Conservation (phyloP, 2,113 vertebrate genomes). For the Hemichromis elongatus region DNA sequence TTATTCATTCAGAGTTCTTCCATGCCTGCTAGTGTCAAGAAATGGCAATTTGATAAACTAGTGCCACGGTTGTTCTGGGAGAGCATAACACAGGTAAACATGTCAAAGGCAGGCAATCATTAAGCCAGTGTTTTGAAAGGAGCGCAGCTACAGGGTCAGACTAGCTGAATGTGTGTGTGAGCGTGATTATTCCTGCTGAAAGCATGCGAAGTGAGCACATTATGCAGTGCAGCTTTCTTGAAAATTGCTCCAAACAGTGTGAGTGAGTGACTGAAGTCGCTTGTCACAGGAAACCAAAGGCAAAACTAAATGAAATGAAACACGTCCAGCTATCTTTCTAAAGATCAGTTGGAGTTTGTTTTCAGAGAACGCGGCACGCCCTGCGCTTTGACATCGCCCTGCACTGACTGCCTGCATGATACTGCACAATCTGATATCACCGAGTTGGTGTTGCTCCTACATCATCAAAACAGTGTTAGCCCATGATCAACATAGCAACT, state of each 20-base stretch:
- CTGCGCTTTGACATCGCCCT: background rate
- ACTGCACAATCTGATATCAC: background rate
- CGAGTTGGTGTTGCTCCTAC: background rate
- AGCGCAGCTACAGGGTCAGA: background rate
- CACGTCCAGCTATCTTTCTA: background rate
- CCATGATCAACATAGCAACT: background rate
- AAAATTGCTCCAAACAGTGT: fast-evolving
- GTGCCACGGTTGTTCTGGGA: background rate
- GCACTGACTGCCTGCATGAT: background rate
- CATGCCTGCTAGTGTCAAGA: background rate
- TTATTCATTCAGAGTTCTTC: background rate
- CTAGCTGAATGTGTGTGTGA: background rate
- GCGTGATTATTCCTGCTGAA: background rate
- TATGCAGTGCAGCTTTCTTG: background rate
- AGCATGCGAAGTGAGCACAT: background rate
- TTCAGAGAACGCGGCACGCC: fast-evolving
- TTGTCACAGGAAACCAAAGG: background rate
- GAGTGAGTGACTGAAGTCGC: background rate
- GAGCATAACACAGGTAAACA: background rate
- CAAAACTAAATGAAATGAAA: background rate
- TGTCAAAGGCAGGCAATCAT: background rate
- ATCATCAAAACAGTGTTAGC: background rate
- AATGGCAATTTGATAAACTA: background rate
- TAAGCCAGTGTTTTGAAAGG: background rate
- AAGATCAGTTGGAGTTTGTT: background rate